These are phyloP conservation scores for Pogonomyrmex californicus DNA, from an alignment of 1,140 invertebrate genomes.

Conservation along the genomic window DNA sequence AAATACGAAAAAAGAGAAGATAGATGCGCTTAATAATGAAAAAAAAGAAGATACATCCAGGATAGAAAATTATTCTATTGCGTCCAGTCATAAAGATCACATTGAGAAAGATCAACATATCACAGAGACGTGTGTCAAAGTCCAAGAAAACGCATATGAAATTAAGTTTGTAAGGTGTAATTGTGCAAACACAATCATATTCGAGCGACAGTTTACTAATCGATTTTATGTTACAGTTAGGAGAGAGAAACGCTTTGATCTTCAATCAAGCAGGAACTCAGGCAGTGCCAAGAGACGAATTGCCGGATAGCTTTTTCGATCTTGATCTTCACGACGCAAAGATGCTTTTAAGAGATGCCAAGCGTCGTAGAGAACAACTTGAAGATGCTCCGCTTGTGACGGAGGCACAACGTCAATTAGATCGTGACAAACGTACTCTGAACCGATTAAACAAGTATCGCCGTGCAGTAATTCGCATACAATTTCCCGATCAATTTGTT, in stretches of 20 bases:
- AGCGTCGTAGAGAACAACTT: slow-evolving; percentile 88
- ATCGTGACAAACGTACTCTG: slow-evolving; percentile 88
- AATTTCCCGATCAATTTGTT: slow-evolving; percentile 93
- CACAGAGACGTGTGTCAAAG: neutral
- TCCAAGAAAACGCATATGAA: slow-evolving; percentile 36
- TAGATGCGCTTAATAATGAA: neutral
- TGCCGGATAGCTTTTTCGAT: slow-evolving; percentile 95
- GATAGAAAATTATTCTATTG: neutral
- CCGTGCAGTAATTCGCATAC: slow-evolving; percentile 91
- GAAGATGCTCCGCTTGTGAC: slow-evolving; percentile 91
- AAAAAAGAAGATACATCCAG: neutral
- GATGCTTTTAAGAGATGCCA: slow-evolving; percentile 90
- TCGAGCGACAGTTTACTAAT: neutral
- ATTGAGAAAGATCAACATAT: neutral
- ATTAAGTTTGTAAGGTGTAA: slow-evolving; percentile 85
- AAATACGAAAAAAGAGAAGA: neutral
- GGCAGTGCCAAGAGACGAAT: slow-evolving; percentile 88
- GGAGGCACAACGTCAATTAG: slow-evolving; percentile 88
- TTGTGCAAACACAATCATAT: slow-evolving; percentile 32
- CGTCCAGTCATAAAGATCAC: neutral
- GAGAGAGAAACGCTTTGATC: slow-evolving; percentile 90
- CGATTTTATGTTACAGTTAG: slow-evolving; percentile 86
- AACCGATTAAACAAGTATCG: slow-evolving; percentile 90
- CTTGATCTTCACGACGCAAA: slow-evolving; percentile 93
- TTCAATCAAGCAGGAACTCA: slow-evolving; percentile 89